Evolutionary conservation across 2,797 vertebrate species (phyloP), one percentile per base, ranked within the genome.

Genomic region (Chelonia mydas): DNA sequence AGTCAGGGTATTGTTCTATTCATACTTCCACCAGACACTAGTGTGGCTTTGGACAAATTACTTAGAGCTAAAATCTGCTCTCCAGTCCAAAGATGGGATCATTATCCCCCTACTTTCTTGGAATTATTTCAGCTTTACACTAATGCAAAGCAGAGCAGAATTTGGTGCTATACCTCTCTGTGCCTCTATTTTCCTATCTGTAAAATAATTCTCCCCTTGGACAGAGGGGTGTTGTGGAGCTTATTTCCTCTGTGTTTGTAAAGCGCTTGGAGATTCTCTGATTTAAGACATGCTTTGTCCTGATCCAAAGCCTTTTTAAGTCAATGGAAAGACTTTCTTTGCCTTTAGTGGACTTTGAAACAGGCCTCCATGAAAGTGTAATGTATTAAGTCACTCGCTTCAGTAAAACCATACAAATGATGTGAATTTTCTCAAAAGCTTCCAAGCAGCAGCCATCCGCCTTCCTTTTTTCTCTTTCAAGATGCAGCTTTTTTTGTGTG

Each of bases 91-190:
- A 31, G 27, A 45, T 49, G 47, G 27, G n/a, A 47, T 77, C 21
- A 5, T 76, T 76, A 47, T 13, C 25, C 25, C 25, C 11, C 25
- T 76, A 49, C 49, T 45, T 77, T 49, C 6, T 16, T 77, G 28
- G 37, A n/a, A 11, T 41, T 3, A 1, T 41, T n/a, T 25, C 81
- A 55, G n/a, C 13, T 3, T 55, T 33, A 50, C 37, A 50, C 31
- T 21, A 2, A 2, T 49, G 0, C 2, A 9, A 23, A 77, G 65
- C 5, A 54, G 80, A 19, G 45, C 19, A 86, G 11, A 76, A 15
- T 5, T 45, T 3, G 49, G 11, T 37, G 9, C 47, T 80, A 6
- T 31, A 11, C 4, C 87, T 37, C 5, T 3, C 0, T 3, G 0
- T 21, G 7, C 19, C 47, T 86, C 61, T 10, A 53, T 41, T 51